Base-by-base conservation (phyloP, 2,888 invertebrate genomes). In the Ametastegia equiseti region DNA sequence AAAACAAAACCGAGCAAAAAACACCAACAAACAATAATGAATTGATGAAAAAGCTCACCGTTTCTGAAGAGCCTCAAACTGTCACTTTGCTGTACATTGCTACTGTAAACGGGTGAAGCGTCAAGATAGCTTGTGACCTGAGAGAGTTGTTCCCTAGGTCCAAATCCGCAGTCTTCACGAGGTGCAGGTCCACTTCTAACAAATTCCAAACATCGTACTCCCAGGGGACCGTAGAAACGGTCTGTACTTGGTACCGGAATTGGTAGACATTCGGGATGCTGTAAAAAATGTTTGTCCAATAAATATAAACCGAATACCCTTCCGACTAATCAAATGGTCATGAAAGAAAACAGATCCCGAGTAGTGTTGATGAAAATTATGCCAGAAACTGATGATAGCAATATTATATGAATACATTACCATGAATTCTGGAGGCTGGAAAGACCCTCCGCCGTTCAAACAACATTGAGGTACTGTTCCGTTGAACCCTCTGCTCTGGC, bases 181-280 rank as follows among this genome's bases (percentile, higher is more conserved):
- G 97, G 96, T 0, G 97, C 96, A 0, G 97, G 96, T 0, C 96
- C 96, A 11, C 97, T 97, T 0, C 97, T 93, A 27, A 97, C 93
- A 89, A 97, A 97, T 92, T 97, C 97, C 89, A 97, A 92, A 87
- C 97, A 97, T 0, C 94, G 93, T 1, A 97, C 94, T 0, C 95
- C 95, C 33, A 95, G 93, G 0, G 94, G 94, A 0, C 95, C 94
- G 87, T 96, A 94, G 92, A 97, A 96, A 13, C 94, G 94, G 91
- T 97, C 97, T 33, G 94, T 93, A 0, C 92, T 88, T 0, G 96
- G 95, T 0, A 97, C 96, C 78, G 94, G 92, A 85, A 98, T 97
- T 0, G 97, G 97, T 85, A 97, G 92, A 90, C 97, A 98, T 88
- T 97, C 96, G 0, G 97, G 97, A 92, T 98, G 97, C 94, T 96